phyloP scores from a whole-genome alignment of 2,113 vertebrate genomes.

The Nerophis lumbriciformis region DNA sequence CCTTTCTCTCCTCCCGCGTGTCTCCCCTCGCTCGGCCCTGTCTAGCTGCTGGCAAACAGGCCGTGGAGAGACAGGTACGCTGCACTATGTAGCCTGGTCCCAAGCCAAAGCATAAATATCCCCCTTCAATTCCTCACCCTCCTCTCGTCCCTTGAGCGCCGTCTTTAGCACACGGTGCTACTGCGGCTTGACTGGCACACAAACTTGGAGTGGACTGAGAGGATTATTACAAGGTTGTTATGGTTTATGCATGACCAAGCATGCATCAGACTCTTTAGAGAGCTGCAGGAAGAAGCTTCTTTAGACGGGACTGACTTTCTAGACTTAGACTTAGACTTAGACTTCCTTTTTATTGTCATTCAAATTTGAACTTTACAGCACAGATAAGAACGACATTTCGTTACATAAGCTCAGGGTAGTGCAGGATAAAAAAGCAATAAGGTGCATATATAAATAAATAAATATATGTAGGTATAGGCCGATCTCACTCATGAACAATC shows the following conservation, averaged over 20 bases:
- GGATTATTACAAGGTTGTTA: neutral
- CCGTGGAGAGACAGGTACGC: constrained; percentile 51
- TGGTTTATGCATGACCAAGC: neutral
- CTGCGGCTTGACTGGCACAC: constrained; percentile 32
- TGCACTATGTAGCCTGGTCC: constrained; percentile 30
- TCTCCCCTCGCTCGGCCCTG: constrained; percentile 25
- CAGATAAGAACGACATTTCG: no score
- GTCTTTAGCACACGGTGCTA: constrained; percentile 24
- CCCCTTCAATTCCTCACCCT: constrained; percentile 21
- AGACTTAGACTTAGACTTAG: no score
- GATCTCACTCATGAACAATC: no score
- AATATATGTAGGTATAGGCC: no score
- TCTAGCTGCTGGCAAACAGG: constrained; percentile 41
- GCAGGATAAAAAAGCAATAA: no score
- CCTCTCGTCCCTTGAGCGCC: constrained; percentile 35
- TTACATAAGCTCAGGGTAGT: no score
- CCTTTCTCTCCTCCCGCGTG: constrained; percentile 12
- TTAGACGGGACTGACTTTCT: neutral
- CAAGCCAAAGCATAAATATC: constrained; percentile 31
- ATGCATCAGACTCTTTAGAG: constrained; percentile 20
- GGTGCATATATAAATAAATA: no score
- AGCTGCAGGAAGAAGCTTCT: constrained; percentile 20
- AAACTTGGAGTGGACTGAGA: neutral
- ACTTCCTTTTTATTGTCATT: no score
- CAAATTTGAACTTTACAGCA: no score